Conservation (phyloP, 2,797 vertebrate species). For the Eulemur rubriventer region DNA sequence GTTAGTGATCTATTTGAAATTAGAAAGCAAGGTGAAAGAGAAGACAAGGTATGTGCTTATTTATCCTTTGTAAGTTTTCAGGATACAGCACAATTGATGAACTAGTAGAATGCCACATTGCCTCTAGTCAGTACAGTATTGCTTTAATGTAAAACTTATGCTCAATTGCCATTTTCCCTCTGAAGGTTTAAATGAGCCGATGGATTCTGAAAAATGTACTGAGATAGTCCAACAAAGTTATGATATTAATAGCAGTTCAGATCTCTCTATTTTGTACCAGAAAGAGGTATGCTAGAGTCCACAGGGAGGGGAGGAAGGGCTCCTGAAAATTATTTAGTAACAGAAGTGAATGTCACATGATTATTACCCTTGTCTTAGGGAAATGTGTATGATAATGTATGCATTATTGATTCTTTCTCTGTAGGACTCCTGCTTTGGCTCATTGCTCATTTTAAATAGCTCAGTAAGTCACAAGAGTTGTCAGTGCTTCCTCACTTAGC, state of each 20-base stretch:
- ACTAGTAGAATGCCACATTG: not conserved
- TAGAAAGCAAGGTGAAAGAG: not conserved
- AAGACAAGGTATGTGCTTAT: not conserved
- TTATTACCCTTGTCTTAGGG: constrained; percentile 77
- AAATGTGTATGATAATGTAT: constrained; percentile 81
- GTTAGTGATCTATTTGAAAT: not conserved
- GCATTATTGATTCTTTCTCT: constrained; percentile 80
- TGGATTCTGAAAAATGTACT: constrained; percentile 40
- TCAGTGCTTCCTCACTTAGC: constrained; percentile 67
- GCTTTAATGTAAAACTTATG: constrained; percentile 27
- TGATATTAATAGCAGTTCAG: not conserved
- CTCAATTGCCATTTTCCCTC: constrained; percentile 40
- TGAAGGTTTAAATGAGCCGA: constrained; percentile 55
- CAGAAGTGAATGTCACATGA: constrained; percentile 68
- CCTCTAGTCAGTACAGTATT: not conserved
- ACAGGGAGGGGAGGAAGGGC: not conserved
- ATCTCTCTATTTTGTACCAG: constrained; percentile 11
- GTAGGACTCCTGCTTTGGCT: constrained; percentile 67
- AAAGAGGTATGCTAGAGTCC: not conserved
- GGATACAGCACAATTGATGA: not conserved
- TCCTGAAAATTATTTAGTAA: constrained; percentile 69
- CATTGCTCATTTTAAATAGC: constrained; percentile 79
- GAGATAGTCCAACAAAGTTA: not conserved
- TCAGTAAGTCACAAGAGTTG: constrained; percentile 73
- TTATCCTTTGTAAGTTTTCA: not conserved